Base-by-base conservation (phyloP, 2,888 invertebrate species). In the Geotrupes spiniger region DNA sequence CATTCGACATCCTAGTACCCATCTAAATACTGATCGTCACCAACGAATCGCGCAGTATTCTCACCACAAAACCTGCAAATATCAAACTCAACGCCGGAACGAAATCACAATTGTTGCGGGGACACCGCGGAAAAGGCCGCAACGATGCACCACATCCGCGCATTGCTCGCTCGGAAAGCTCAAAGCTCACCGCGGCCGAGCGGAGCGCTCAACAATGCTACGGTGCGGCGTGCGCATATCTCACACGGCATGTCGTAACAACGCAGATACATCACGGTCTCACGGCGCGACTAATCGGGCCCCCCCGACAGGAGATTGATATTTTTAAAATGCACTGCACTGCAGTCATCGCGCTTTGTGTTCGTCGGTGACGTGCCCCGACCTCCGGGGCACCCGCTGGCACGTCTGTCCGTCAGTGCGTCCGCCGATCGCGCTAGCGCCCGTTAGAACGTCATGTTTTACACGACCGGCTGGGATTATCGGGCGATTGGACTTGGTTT, bases 241-340 rank as follows among this genome's bases (percentile, higher is more conserved):
- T 60, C 60, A 59, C 61, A 53, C 57, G 55, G 60, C 60, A 61
- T 61, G 61, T 59, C 53, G 57, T 57, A 60, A 61, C 57, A 53
- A 60, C 54, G 48, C 51, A 58, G 57, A 61, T 61, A 58, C 59
- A 61, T 61, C 59, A 59, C 53, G 55, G 57, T 61, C 60, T 59
- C 57, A 56, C 58, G 57, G 59, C 56, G 59, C 56, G 58, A 56
- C 60, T 62, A 62, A 60, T 62, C 60, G 59, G 42, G 62, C 53
- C 60, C 62, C 62, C 62, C 62, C 58, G 62, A 62, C 58, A 59
- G 46, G 61, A 59, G 57, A 57, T 57, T 57, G 57, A 57, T 57
- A 57, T 57, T 57, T 56, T 57, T 56, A 50, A 47, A 57, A 51
- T 50, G 53, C 46, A 43, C 44, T 56, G 52, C 54, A 49, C 49